Evolutionary conservation across 2,797 vertebrate genomes (phyloP).

Genomic region (Lutjanus argentimaculatus): DNA sequence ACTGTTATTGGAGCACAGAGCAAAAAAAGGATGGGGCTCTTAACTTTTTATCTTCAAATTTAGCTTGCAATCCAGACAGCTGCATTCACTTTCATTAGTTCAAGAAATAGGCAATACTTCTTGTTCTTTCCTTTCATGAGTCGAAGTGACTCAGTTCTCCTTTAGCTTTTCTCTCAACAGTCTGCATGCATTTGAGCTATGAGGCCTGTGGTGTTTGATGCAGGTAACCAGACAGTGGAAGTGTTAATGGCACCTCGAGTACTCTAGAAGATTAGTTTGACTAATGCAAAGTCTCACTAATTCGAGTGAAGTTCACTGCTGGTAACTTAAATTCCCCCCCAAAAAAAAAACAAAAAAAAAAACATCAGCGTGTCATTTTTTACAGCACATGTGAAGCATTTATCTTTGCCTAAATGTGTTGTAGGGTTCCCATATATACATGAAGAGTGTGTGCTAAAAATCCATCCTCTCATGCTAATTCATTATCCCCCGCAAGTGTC

Average conservation of each 20-base stretch:
- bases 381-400: neutral
- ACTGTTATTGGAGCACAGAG: too few species aligned
- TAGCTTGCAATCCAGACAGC: neutral
- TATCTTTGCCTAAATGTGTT: neutral
- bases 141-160: neutral
- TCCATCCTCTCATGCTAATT: neutral
- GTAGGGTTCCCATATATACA: neutral
- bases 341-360: neutral
- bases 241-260: neutral
- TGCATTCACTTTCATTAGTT: neutral
- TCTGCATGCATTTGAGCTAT: neutral
- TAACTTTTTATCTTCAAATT: neutral
- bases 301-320: neutral
- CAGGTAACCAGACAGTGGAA: conserved; percentile 5
- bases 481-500: conserved; percentile 13
- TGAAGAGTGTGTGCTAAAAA: neutral
- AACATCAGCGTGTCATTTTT: neutral
- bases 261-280: conserved; percentile 6
- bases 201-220: neutral
- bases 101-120: neutral
- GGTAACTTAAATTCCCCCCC: neutral
- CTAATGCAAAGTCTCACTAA: neutral
- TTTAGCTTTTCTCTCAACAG: neutral
- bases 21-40: too few species aligned
- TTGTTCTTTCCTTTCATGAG: neutral